These are phyloP conservation scores for Acronicta alni DNA, from an alignment of 2,888 invertebrate species.

Conservation along the genomic window DNA sequence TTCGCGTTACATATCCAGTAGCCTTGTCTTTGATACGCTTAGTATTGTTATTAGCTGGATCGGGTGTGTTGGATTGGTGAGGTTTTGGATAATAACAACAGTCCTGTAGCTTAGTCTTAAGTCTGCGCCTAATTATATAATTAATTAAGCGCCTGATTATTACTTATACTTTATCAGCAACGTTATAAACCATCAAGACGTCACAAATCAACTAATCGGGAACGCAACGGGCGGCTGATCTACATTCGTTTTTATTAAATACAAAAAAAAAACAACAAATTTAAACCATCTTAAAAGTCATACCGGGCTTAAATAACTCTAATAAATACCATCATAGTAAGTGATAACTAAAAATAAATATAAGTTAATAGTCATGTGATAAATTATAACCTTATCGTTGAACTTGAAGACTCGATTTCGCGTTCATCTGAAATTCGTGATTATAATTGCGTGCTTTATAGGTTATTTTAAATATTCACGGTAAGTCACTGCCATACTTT, in stretches of 20 bases:
- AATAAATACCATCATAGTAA: slow-evolving; percentile 18
- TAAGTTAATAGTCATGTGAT: slow-evolving; percentile 37
- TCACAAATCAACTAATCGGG: not conserved
- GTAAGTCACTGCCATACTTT: slow-evolving; percentile 44
- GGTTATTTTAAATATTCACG: slow-evolving; percentile 16
- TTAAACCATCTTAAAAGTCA: no score
- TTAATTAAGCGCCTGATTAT: not conserved
- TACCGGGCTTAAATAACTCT: not conserved
- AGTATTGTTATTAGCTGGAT: slow-evolving; percentile 30
- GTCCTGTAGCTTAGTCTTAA: slow-evolving; percentile 15
- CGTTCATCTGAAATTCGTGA: slow-evolving; percentile 18
- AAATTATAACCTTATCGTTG: slow-evolving; percentile 23
- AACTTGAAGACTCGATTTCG: slow-evolving; percentile 18
- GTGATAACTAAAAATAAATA: slow-evolving; percentile 18
- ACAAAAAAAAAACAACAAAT: no score
- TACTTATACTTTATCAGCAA: not conserved
- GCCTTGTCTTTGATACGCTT: slow-evolving; percentile 35
- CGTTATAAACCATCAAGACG: not conserved
- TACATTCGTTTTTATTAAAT: no score
- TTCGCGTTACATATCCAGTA: slow-evolving; percentile 50
- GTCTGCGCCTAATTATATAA: slow-evolving; percentile 1
- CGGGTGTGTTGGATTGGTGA: slow-evolving; percentile 1
- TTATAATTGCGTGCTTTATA: slow-evolving; percentile 18
- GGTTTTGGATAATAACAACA: slow-evolving; percentile 9
- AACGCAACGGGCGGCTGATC: no score